Conservation (phyloP, 2,888 invertebrate species). For the Aricia artaxerxes region DNA sequence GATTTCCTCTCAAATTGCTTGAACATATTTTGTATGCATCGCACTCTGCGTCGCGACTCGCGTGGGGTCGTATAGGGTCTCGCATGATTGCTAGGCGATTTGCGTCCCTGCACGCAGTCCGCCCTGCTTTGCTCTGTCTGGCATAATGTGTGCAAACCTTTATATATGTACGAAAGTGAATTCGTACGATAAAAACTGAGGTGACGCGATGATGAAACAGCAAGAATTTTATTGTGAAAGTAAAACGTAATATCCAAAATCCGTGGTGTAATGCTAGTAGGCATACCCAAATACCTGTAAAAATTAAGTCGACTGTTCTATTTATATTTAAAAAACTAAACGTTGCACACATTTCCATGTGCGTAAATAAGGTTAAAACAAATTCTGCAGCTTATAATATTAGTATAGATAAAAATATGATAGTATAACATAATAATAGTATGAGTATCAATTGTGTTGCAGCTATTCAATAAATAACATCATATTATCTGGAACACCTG, state of each 20-base stretch:
- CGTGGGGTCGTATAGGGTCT: no score
- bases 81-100: no score
- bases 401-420: not conserved
- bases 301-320: no score
- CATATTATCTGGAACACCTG: not conserved
- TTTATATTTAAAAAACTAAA: no score
- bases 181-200: not conserved
- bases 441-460: not conserved
- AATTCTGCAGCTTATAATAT: not conserved
- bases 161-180: slow-evolving; percentile 33
- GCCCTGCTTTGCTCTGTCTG: not conserved
- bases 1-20: no score
- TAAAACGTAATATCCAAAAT: not conserved
- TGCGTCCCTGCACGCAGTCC: no score
- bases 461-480: not conserved
- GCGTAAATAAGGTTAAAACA: no score
- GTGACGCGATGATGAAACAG: slow-evolving; percentile 9
- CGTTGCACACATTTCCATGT: no score
- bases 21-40: no score
- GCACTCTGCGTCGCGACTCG: no score
- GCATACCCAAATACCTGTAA: not conserved
- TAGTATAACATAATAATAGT: not conserved
- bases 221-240: slow-evolving; percentile 18
- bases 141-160: not conserved
- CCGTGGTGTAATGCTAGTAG: not conserved